These are phyloP conservation scores for Diabrotica balteata DNA, from an alignment of 2,888 invertebrate species.

Conservation along the genomic window DNA sequence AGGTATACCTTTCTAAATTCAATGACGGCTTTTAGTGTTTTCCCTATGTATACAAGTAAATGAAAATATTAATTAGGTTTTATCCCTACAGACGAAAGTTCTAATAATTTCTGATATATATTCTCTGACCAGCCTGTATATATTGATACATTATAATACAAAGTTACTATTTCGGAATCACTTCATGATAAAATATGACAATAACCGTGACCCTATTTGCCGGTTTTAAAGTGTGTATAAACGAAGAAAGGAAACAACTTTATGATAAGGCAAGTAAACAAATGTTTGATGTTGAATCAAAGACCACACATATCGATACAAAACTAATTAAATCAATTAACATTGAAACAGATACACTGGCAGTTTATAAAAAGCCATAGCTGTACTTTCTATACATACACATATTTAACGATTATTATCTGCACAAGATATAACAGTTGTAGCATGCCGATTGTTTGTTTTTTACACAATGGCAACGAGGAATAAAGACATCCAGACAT, in stretches of 20 bases:
- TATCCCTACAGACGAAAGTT: too few relatives aligned
- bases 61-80: too few relatives aligned
- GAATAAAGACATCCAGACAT: too few relatives aligned
- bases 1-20: too few relatives aligned
- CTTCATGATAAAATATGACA: background rate
- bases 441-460: background rate
- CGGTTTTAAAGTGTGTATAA: background rate
- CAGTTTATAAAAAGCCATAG: slow-evolving; percentile 1
- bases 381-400: background rate
- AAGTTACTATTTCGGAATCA: too few relatives aligned
- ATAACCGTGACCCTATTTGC: slow-evolving; percentile 3
- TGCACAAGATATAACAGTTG: background rate
- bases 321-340: slow-evolving; percentile 10
- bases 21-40: too few relatives aligned
- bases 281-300: background rate
- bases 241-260: slow-evolving; percentile 1
- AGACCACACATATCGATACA: slow-evolving; percentile 4
- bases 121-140: too few relatives aligned
- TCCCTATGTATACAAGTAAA: too few relatives aligned
- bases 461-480: background rate
- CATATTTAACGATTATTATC: slow-evolving; percentile 5
- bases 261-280: too few relatives aligned
- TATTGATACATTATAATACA: too few relatives aligned
- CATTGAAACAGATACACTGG: slow-evolving; percentile 1
- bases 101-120: too few relatives aligned